Evolutionary conservation across 2,797 vertebrate species (phyloP).

Genomic region (Anableps anableps): DNA sequence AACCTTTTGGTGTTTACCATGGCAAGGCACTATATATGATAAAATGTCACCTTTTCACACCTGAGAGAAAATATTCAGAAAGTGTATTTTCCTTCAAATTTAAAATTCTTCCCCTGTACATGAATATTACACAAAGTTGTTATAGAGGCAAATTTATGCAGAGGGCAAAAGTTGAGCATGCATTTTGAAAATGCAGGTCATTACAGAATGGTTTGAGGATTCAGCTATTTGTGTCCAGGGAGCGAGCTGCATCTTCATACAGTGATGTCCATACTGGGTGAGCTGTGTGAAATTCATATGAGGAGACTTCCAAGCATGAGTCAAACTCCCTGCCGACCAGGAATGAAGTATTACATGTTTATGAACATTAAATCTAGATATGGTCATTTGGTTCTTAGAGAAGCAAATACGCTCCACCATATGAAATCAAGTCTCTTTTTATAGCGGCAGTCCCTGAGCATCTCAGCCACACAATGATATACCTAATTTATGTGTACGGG

Average conservation of each 20-base stretch:
- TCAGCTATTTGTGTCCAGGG: not conserved
- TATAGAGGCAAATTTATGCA: not conserved
- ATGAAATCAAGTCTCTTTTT: constrained; percentile 1
- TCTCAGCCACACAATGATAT: constrained; percentile 2
- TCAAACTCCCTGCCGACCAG: not conserved
- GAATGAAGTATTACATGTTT: constrained; percentile 1
- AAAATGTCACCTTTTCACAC: not conserved
- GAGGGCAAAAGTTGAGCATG: constrained; percentile 13
- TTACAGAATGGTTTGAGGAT: constrained; percentile 1
- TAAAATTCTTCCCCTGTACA: not conserved
- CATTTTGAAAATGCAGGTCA: constrained; percentile 24
- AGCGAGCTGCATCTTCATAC: constrained; percentile 11
- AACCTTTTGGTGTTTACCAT: not conserved
- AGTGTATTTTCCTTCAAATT: constrained; percentile 1
- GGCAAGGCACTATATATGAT: not conserved
- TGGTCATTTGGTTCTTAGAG: not conserved
- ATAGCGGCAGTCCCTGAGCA: constrained; percentile 13
- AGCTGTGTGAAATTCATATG: not conserved
- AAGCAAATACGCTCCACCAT: not conserved
- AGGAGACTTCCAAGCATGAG: not conserved
- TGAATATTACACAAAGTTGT: constrained; percentile 12
- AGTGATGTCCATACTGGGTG: not conserved
- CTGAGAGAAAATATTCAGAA: not conserved
- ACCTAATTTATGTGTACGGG: constrained; percentile 36
- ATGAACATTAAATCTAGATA: constrained; percentile 7